phyloP scores from a whole-genome alignment of 2,113 vertebrate species.

The Campylomormyrus numenius region DNA sequence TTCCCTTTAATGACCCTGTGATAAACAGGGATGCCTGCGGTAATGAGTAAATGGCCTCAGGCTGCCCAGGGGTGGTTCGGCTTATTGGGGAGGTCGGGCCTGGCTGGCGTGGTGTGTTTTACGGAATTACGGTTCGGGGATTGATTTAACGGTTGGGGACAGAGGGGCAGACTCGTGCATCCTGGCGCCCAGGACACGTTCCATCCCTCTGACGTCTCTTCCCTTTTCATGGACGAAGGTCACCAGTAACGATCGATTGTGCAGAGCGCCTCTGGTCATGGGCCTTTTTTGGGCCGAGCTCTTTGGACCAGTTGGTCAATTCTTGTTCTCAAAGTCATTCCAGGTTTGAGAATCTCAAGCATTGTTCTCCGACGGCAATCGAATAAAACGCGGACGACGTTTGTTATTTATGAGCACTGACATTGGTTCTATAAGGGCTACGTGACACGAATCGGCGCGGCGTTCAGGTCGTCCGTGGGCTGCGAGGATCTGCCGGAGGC shows the following conservation, averaged over 20 bases:
- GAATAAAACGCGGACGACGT: conserved; percentile 51
- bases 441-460: neutral
- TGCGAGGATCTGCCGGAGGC: neutral
- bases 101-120: conserved; percentile 24
- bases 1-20: neutral
- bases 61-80: conserved; percentile 18
- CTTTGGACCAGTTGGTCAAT: conserved; percentile 41
- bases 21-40: neutral
- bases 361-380: conserved; percentile 50
- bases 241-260: conserved; percentile 55
- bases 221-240: conserved; percentile 52
- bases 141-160: conserved; percentile 51
- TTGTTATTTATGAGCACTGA: conserved; percentile 45
- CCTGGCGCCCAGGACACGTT: conserved; percentile 45
- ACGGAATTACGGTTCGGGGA: conserved; percentile 55
- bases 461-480: neutral
- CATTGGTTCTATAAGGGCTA: conserved; percentile 35
- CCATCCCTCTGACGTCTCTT: conserved; percentile 39
- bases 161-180: conserved; percentile 28
- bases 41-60: conserved; percentile 6
- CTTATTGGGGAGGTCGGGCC: conserved; percentile 16
- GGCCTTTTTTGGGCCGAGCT: conserved; percentile 41
- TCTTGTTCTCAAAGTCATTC: conserved; percentile 48
- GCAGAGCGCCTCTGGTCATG: conserved; percentile 36
- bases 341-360: conserved; percentile 48